These are phyloP conservation scores for Lepus americanus DNA, from an alignment of 2,113 vertebrate genomes.

Conservation along the genomic window DNA sequence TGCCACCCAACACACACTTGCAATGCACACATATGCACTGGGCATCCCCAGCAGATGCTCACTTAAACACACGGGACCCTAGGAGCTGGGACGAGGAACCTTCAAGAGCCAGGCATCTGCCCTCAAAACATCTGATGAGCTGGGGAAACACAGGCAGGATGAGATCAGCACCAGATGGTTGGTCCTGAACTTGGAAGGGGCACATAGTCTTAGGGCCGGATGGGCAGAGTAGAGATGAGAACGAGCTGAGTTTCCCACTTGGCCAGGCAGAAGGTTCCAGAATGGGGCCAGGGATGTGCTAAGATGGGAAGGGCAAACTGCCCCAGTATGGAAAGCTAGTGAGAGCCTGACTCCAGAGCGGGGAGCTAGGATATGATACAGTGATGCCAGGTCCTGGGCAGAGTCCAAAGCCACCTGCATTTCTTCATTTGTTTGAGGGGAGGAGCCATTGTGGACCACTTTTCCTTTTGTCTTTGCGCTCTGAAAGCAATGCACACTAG, in stretches of 20 bases:
- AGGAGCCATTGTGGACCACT: background rate
- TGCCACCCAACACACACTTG: too few species aligned
- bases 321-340: background rate
- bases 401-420: background rate
- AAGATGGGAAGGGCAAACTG: too few species aligned
- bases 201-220: background rate
- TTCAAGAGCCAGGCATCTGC: background rate
- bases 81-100: background rate
- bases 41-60: background rate
- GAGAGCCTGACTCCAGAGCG: background rate
- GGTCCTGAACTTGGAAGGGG: background rate
- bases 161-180: background rate
- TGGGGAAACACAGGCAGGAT: background rate
- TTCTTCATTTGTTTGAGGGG: background rate
- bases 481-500: background rate
- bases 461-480: constrained; percentile 10
- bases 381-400: background rate
- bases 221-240: background rate
- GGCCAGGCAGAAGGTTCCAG: background rate
- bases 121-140: background rate
- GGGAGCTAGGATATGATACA: too few species aligned
- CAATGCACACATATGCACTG: too few species aligned
- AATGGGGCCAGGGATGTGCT: too few species aligned
- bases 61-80: background rate
- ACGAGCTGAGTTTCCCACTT: background rate